Evolutionary conservation across 2,888 invertebrate species (phyloP).

Genomic region (Ellobium chinense): DNA sequence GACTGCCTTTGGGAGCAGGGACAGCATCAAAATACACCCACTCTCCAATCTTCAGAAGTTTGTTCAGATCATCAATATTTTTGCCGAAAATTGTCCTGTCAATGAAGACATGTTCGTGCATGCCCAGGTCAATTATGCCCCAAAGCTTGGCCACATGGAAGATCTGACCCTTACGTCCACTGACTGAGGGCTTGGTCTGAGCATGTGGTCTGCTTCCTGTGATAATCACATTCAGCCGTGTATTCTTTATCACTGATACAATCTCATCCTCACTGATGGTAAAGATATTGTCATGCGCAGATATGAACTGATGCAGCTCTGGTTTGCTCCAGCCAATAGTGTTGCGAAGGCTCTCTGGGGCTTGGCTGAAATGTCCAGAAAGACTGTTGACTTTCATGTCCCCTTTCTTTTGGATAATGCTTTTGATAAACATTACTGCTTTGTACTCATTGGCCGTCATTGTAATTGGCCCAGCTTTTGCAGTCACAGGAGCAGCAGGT

Average conservation of each 20-base stretch:
- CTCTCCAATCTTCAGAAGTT: constrained; percentile 76
- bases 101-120: constrained; percentile 80
- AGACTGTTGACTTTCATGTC: constrained; percentile 73
- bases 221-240: constrained; percentile 77
- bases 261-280: constrained; percentile 74
- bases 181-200: constrained; percentile 68
- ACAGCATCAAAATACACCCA: constrained; percentile 78
- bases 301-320: constrained; percentile 76
- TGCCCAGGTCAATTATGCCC: constrained; percentile 79
- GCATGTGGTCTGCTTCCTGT: constrained; percentile 75
- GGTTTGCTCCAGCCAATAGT: constrained; percentile 77
- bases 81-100: constrained; percentile 77
- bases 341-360: constrained; percentile 75
- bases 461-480: constrained; percentile 73
- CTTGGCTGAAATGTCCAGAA: constrained; percentile 74
- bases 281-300: constrained; percentile 76
- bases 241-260: constrained; percentile 75
- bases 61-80: constrained; percentile 77
- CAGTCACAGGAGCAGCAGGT: constrained; percentile 51
- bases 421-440: constrained; percentile 78
- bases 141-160: constrained; percentile 79
- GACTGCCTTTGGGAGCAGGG: constrained; percentile 77
- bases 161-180: constrained; percentile 75
- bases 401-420: constrained; percentile 76
- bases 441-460: constrained; percentile 80